phyloP scores from a whole-genome alignment of 2,113 vertebrate genomes.

The Mus musculus region DNA sequence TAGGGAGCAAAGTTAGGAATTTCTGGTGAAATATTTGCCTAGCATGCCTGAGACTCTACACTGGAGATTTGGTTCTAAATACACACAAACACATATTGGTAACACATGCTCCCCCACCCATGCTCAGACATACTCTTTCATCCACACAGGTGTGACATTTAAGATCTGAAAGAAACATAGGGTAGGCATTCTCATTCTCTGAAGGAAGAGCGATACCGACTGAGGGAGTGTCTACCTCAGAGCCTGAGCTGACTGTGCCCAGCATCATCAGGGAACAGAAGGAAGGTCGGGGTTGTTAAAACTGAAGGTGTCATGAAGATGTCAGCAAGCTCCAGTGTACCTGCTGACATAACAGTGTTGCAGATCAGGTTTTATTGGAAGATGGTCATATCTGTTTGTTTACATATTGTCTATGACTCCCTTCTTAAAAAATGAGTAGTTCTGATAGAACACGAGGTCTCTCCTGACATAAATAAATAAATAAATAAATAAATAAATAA shows the following conservation, averaged over 20 bases:
- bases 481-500: neutral
- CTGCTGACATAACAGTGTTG: neutral
- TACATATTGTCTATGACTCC: neutral
- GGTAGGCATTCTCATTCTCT: neutral
- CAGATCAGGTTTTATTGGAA: neutral
- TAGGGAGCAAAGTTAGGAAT: neutral
- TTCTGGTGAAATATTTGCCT: neutral
- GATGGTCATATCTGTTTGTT: neutral
- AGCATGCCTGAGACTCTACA: neutral
- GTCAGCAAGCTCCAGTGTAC: neutral
- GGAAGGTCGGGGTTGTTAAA: neutral
- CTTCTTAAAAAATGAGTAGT: neutral
- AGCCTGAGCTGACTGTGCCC: neutral
- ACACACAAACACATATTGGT: neutral
- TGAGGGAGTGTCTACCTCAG: neutral
- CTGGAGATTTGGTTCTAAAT: neutral
- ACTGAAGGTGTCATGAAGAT: neutral
- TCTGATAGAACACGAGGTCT: neutral
- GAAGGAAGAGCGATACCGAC: neutral
- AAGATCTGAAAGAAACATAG: neutral
- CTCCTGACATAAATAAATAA: neutral
- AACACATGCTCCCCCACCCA: neutral
- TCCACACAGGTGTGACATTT: neutral
- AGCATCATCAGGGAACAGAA: neutral
- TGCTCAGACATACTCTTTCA: neutral